phyloP scores from a whole-genome alignment of 2,888 invertebrate species.

The Thereva unica region DNA sequence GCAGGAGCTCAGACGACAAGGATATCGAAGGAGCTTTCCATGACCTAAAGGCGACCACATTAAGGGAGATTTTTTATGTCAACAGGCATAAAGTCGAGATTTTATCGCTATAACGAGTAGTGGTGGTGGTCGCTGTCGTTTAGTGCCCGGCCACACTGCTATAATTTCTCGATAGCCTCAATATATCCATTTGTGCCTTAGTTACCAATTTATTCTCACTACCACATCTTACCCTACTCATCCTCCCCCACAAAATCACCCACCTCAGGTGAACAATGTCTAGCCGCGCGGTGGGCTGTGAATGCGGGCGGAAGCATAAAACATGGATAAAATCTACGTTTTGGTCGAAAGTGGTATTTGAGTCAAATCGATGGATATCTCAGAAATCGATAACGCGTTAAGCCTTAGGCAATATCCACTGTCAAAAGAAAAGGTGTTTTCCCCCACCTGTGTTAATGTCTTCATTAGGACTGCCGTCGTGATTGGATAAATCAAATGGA shows the following conservation, averaged over 20 bases:
- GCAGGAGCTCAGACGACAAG: background rate
- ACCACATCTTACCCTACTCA: conserved; percentile 9
- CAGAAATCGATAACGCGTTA: background rate
- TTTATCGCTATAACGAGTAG: conserved; percentile 11
- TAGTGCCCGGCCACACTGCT: background rate
- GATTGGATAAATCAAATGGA: too few relatives aligned
- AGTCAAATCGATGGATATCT: conserved; percentile 1
- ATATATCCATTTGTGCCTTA: conserved; percentile 20
- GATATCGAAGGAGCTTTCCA: conserved; percentile 1
- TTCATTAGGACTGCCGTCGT: background rate
- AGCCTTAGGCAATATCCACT: too few relatives aligned
- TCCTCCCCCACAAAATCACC: background rate
- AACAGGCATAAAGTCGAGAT: conserved; percentile 23
- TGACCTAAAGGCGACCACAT: background rate
- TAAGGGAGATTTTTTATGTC: conserved; percentile 3
- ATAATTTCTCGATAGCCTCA: conserved; percentile 23
- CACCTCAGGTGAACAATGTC: conserved; percentile 3
- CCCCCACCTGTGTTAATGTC: conserved; percentile 12
- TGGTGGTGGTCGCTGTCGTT: background rate
- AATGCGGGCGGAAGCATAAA: too few relatives aligned
- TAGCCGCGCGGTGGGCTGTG: background rate
- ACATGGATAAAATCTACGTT: too few relatives aligned
- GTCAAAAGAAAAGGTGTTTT: background rate
- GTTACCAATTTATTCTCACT: conserved; percentile 22
- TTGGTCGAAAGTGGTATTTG: background rate